Conservation (phyloP, 53 echinoderm and acorn worm species). For the Antedon mediterranea region DNA sequence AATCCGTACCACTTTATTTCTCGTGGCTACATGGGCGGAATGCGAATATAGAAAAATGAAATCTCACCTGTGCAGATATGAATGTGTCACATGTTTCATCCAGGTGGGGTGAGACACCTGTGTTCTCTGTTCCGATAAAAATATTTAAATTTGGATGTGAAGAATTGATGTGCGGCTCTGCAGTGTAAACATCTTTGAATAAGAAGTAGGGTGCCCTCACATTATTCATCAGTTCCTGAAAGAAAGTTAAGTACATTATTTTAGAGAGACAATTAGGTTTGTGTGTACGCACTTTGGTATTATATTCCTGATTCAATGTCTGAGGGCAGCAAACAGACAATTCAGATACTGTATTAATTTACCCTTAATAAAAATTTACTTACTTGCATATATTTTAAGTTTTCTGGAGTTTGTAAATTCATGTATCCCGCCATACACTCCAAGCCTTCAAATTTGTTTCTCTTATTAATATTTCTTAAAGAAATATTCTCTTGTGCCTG, state of each 20-base stretch:
- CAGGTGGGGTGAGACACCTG: slow-evolving; percentile 70
- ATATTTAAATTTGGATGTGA: slow-evolving; percentile 25
- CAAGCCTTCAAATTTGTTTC: slow-evolving; percentile 39
- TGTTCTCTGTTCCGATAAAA: slow-evolving; percentile 45
- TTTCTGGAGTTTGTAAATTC: slow-evolving; percentile 20
- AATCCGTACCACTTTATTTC: no score
- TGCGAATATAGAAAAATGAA: no score
- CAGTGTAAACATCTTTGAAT: slow-evolving; percentile 14
- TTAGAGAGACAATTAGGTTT: neutral
- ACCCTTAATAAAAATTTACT: neutral
- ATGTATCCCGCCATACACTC: slow-evolving; percentile 69
- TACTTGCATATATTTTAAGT: slow-evolving; percentile 61
- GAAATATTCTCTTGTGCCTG: slow-evolving; percentile 31
- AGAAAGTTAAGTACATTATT: no score
- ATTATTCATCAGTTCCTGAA: slow-evolving; percentile 51
- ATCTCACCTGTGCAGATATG: slow-evolving; percentile 71
- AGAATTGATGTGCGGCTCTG: neutral
- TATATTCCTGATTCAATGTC: no score
- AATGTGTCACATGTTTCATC: slow-evolving; percentile 70
- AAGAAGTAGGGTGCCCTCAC: slow-evolving; percentile 46
- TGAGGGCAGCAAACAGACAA: no score
- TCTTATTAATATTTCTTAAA: slow-evolving; percentile 36
- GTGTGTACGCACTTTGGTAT: no score
- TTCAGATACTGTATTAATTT: no score
- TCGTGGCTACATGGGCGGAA: no score